Conservation (phyloP, 2,113 vertebrate species). For the Rattus rattus region DNA sequence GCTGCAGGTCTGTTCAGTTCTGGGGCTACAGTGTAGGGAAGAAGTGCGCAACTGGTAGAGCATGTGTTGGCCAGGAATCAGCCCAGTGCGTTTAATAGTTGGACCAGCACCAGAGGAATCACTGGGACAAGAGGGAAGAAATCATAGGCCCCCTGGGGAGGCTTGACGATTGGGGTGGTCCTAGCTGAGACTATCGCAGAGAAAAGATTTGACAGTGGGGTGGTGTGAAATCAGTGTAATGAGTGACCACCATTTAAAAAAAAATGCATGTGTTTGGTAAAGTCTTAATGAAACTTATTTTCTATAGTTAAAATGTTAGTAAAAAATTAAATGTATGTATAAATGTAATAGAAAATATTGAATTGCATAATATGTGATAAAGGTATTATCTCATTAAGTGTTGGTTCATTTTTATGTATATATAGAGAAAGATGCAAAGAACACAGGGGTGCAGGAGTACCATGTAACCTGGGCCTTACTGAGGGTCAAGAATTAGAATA, state of each 20-base stretch:
- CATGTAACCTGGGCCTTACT: neutral
- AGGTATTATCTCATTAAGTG: neutral
- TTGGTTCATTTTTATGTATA: neutral
- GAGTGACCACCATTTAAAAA: neutral
- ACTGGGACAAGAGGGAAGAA: rapidly evolving
- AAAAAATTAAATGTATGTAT: neutral
- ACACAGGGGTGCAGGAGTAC: neutral
- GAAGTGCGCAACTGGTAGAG: neutral
- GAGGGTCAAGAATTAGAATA: neutral
- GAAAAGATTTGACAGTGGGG: neutral
- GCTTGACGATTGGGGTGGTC: neutral
- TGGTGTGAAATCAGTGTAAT: neutral
- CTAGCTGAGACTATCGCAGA: neutral
- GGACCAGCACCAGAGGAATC: neutral
- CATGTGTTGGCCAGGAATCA: rapidly evolving
- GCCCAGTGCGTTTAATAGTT: neutral
- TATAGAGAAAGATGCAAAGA: neutral
- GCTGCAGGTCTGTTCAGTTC: neutral
- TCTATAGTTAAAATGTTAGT: neutral
- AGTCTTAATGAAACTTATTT: neutral
- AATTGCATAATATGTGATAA: neutral
- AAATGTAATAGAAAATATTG: neutral
- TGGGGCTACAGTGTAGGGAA: neutral
- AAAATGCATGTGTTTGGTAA: neutral
- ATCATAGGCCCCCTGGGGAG: too few relatives aligned